phyloP scores from a whole-genome alignment of 2,888 invertebrate species.

The Tetropium fuscum region DNA sequence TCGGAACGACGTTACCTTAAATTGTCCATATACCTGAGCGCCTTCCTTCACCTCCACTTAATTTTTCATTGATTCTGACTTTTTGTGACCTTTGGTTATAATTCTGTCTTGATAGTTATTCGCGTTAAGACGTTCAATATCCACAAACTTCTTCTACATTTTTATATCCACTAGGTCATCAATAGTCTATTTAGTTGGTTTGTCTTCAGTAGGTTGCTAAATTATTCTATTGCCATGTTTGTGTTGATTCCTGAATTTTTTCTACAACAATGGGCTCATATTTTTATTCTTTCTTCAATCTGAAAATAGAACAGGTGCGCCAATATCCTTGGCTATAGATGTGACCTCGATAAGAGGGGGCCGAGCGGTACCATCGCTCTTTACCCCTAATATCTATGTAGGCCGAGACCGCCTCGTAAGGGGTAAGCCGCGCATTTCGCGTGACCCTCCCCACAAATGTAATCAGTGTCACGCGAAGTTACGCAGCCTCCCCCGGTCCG shows the following conservation, averaged over 20 bases:
- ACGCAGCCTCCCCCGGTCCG: too few species aligned
- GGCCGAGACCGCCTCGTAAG: too few species aligned
- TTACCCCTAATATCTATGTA: too few species aligned
- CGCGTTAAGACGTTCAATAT: slow-evolving; percentile 35
- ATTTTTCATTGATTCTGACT: slow-evolving; percentile 31
- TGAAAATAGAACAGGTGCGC: slow-evolving; percentile 45
- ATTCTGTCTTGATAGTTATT: slow-evolving; percentile 38
- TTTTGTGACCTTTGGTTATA: slow-evolving; percentile 33
- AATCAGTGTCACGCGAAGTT: too few species aligned
- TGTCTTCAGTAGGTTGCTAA: slow-evolving; percentile 41
- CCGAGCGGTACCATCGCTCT: too few species aligned
- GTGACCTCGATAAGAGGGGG: too few species aligned
- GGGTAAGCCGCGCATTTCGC: too few species aligned
- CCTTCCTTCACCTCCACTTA: slow-evolving; percentile 16
- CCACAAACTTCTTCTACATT: slow-evolving; percentile 39
- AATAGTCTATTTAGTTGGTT: slow-evolving; percentile 36
- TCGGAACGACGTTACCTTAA: slow-evolving; percentile 12
- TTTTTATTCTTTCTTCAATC: slow-evolving; percentile 31
- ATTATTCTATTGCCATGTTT: slow-evolving; percentile 44
- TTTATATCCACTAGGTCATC: slow-evolving; percentile 37
- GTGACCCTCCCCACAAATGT: too few species aligned
- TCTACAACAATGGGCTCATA: slow-evolving; percentile 45
- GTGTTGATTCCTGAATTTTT: slow-evolving; percentile 41
- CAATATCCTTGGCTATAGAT: too few species aligned
- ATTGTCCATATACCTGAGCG: slow-evolving; percentile 28